Evolutionary conservation across 2,888 invertebrate genomes (phyloP), one percentile per base, ranked within the genome.

Genomic region (Heliconius erato): DNA sequence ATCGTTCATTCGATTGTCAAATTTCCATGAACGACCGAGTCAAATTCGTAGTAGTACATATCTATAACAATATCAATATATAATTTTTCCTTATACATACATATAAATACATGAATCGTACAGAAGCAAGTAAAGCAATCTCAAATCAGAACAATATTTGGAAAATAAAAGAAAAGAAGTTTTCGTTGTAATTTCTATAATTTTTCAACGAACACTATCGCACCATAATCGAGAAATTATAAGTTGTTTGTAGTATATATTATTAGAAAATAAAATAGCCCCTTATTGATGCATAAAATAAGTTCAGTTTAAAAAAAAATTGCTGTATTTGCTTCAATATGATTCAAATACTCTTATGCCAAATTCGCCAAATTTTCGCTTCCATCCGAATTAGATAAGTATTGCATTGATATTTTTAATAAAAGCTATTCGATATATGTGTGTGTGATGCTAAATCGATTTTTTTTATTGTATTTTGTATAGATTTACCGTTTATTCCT

Each of bases 361-460:
- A 84, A 84, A 28, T 65, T 85, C 78, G 86, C 87, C 86, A 86
- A 86, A 86, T 84, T 63, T 68, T 84, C 82, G 85, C 86, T 87
- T 86, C 87, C 87, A 87, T 86, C 86, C 86, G 83, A 80, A 79
- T 82, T 83, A 85, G 79, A 76, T 85, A 85, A 84, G 83, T 79
- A 28, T 79, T 82, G 59, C 77, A 76, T 63, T 63, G 67, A 76
- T 82, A 79, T 79, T 59, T 81, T 77, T 79, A 71, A 40, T 72
- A 72, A n/a, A 71, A 71, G 63, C 79, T 74, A 28, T 80, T 44
- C 28, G 16, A 74, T 44, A 40, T 79, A 72, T 9, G 72, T 40
- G 40, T 68, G 65, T 78, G 35, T 68, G 40, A 79, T 69, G 76
- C 76, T 32, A 74, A 76, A 77, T 28, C 54, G 59, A 54, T 54